Evolutionary conservation across 2,888 invertebrate genomes (phyloP).

Genomic region (Cheilosia vernalis): DNA sequence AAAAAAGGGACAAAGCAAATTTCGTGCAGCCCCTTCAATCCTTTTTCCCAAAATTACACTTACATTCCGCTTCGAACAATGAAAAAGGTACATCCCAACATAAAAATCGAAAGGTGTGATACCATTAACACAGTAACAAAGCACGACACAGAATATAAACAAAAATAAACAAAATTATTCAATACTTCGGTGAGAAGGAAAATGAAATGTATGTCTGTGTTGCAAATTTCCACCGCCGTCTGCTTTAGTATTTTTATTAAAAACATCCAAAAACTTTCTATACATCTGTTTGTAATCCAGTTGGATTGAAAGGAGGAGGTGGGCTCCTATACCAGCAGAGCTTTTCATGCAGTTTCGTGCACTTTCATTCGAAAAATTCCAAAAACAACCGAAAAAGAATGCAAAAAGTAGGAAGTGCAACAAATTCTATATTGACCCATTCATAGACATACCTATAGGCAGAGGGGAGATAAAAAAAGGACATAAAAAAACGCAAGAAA

Average conservation of each 20-base stretch:
- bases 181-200: not conserved
- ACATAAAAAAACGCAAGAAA: slow-evolving; percentile 21
- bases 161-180: not conserved
- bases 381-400: slow-evolving; percentile 30
- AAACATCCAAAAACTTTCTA: slow-evolving; percentile 26
- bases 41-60: slow-evolving; percentile 1
- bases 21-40: slow-evolving; percentile 25
- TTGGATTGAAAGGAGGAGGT: slow-evolving; percentile 27
- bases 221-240: slow-evolving; percentile 55
- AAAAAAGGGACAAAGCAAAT: slow-evolving; percentile 2
- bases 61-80: not conserved
- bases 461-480: slow-evolving; percentile 17
- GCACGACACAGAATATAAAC: slow-evolving; percentile 1
- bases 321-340: slow-evolving; percentile 35
- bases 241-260: slow-evolving; percentile 36
- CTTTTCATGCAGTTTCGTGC: slow-evolving; percentile 67
- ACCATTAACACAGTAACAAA: slow-evolving; percentile 42
- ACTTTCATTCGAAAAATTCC: slow-evolving; percentile 55
- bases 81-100: not conserved
- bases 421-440: slow-evolving; percentile 71
- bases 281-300: slow-evolving; percentile 20
- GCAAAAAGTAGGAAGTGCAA: slow-evolving; percentile 68
- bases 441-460: slow-evolving; percentile 67
- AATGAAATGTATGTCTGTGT: slow-evolving; percentile 16
- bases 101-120: slow-evolving; percentile 40